These are phyloP conservation scores for Tympanuchus pallidicinctus DNA, from an alignment of 2,113 vertebrate genomes.

Conservation along the genomic window DNA sequence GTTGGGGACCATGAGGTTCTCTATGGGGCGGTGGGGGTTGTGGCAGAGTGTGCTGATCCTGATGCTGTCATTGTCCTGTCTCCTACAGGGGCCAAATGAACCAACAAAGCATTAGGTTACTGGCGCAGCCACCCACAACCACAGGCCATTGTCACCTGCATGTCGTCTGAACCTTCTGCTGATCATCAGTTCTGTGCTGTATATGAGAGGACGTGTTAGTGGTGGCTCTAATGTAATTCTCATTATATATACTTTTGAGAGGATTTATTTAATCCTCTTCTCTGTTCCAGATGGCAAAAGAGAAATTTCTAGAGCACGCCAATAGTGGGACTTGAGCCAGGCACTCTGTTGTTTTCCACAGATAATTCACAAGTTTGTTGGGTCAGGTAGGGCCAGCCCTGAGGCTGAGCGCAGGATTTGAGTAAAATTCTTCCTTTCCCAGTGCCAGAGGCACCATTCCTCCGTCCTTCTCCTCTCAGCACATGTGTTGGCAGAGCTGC, in stretches of 20 bases:
- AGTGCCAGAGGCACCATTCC: neutral
- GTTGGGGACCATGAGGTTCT: slow-evolving; percentile 83
- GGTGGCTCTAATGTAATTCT: neutral
- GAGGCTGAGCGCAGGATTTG: neutral
- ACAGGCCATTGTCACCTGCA: neutral
- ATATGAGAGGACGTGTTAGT: neutral
- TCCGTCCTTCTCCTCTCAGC: neutral
- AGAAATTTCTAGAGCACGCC: neutral
- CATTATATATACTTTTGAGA: fast-evolving
- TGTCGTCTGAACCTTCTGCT: neutral
- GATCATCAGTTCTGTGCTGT: fast-evolving
- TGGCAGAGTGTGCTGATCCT: slow-evolving; percentile 87
- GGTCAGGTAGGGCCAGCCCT: neutral
- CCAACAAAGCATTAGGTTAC: fast-evolving
- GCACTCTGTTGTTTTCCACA: neutral
- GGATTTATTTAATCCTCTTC: neutral
- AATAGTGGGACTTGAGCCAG: neutral
- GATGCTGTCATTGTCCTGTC: slow-evolving; percentile 85
- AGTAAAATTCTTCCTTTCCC: neutral
- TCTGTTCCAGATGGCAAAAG: neutral
- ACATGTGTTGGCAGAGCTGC: fast-evolving
- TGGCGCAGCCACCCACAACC: neutral
- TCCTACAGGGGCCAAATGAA: slow-evolving; percentile 62
- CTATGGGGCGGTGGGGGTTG: slow-evolving; percentile 81
- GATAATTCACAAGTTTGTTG: neutral